Conservation (phyloP, 2,797 vertebrate genomes). For the Euphonia xanthogaster region DNA sequence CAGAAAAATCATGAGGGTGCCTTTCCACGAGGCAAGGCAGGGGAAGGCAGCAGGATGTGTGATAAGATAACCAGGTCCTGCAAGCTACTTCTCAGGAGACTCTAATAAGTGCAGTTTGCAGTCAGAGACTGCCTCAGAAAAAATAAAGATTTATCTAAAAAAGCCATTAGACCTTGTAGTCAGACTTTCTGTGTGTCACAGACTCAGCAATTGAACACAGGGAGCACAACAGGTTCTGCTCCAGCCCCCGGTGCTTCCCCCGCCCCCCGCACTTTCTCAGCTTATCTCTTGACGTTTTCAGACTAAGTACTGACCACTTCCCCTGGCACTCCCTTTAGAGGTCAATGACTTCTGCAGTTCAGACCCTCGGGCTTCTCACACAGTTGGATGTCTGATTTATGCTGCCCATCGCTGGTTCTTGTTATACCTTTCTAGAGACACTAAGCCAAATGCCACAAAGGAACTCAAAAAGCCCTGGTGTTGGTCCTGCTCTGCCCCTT, state of each 20-base stretch:
- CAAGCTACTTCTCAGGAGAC: not conserved
- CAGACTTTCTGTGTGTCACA: not conserved
- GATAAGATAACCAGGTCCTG: not conserved
- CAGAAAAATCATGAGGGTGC: not conserved
- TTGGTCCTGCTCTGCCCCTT: not conserved
- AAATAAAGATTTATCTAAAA: not conserved
- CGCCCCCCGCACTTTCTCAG: not conserved
- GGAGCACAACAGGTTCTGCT: not conserved
- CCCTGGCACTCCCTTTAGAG: not conserved
- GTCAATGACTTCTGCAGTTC: not conserved
- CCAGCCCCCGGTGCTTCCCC: not conserved
- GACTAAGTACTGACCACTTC: not conserved
- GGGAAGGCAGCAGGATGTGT: not conserved
- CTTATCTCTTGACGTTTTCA: not conserved
- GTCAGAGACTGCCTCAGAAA: not conserved
- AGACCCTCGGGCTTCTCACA: not conserved
- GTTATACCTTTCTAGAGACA: not conserved
- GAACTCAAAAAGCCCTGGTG: accelerated
- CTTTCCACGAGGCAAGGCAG: not conserved
- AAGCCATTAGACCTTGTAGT: not conserved
- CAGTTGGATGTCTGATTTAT: not conserved
- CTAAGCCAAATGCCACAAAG: not conserved
- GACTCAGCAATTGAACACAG: not conserved
- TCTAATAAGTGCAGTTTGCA: not conserved
- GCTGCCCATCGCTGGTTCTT: not conserved